These are phyloP conservation scores for Achatina immaculata DNA, from an alignment of 1,140 invertebrate species.

Conservation along the genomic window DNA sequence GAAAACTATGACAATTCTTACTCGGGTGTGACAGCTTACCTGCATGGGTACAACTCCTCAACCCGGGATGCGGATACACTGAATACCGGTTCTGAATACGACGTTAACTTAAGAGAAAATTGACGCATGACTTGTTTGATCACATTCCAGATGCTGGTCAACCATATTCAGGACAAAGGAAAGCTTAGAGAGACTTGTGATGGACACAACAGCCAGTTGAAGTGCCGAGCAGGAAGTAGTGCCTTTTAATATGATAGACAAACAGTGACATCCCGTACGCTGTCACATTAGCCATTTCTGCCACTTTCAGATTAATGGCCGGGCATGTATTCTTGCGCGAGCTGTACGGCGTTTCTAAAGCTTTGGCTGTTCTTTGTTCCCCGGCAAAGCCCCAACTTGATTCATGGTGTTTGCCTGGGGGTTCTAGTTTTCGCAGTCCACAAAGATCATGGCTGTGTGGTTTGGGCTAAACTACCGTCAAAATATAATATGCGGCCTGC, in stretches of 20 bases:
- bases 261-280: not conserved
- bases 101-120: too few relatives aligned
- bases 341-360: not conserved
- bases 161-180: not conserved
- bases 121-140: not conserved
- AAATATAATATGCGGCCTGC: not conserved
- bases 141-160: slow-evolving; percentile 4
- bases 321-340: not conserved
- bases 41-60: too few relatives aligned
- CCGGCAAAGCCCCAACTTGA: not conserved
- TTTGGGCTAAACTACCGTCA: not conserved
- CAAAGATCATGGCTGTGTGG: not conserved
- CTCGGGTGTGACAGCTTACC: too few relatives aligned
- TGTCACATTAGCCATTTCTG: not conserved
- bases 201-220: not conserved
- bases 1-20: too few relatives aligned
- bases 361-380: not conserved
- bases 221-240: not conserved
- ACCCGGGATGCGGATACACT: too few relatives aligned
- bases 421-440: not conserved
- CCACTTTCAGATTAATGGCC: slow-evolving; percentile 1
- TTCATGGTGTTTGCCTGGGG: not conserved
- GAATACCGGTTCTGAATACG: too few relatives aligned
- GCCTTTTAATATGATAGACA: slow-evolving; percentile 1
- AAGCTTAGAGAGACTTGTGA: not conserved